phyloP scores from a whole-genome alignment of 2,888 invertebrate species.

The Tryphoninae sp. region DNA sequence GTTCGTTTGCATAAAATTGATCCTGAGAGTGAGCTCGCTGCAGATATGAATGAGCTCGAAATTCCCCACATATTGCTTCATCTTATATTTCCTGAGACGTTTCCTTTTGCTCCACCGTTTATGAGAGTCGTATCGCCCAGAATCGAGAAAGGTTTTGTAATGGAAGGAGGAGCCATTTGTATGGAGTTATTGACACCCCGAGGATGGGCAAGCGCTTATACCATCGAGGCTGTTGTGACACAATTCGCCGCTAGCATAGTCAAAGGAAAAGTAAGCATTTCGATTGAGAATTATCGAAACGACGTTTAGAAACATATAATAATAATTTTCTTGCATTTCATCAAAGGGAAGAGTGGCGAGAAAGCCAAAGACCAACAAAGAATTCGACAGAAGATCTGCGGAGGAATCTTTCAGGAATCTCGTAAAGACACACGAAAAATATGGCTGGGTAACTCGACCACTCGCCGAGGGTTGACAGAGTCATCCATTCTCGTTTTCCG shows the following conservation, averaged over 20 bases:
- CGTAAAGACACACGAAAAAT: slow-evolving; percentile 95
- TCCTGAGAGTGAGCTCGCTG: slow-evolving; percentile 91
- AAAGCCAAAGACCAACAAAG: slow-evolving; percentile 89
- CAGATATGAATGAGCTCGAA: slow-evolving; percentile 90
- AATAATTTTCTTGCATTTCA: slow-evolving; percentile 31
- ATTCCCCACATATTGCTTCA: slow-evolving; percentile 90
- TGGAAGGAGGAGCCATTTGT: slow-evolving; percentile 95
- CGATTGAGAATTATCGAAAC: not conserved
- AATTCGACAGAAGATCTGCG: slow-evolving; percentile 90
- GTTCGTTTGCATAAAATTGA: slow-evolving; percentile 91
- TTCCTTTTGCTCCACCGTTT: slow-evolving; percentile 94
- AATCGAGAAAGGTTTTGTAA: slow-evolving; percentile 93
- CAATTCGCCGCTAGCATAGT: slow-evolving; percentile 94
- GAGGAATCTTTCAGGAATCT: slow-evolving; percentile 93
- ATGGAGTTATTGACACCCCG: slow-evolving; percentile 94
- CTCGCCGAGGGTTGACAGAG: slow-evolving; percentile 89
- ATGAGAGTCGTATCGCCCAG: slow-evolving; percentile 87
- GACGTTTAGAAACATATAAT: not conserved
- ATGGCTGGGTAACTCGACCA: slow-evolving; percentile 95
- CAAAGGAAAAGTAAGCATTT: slow-evolving; percentile 86
- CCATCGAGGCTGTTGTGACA: slow-evolving; percentile 93
- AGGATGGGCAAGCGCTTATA: slow-evolving; percentile 94
- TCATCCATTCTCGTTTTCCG: slow-evolving; percentile 4
- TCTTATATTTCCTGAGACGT: slow-evolving; percentile 92
- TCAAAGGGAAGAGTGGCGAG: slow-evolving; percentile 88